phyloP scores from a whole-genome alignment of 2,113 vertebrate genomes.

The Mastomys coucha region DNA sequence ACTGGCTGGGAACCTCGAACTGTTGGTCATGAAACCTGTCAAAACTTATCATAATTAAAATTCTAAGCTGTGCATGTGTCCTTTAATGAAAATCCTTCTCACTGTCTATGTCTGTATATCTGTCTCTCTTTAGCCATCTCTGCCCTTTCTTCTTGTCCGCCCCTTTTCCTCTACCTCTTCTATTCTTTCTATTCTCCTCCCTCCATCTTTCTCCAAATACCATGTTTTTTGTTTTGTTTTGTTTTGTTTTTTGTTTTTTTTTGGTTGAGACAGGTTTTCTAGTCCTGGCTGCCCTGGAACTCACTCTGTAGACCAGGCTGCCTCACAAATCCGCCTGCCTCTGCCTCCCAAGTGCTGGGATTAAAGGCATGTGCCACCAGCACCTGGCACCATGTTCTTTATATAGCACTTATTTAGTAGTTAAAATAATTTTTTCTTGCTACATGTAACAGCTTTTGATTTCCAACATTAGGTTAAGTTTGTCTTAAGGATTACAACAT shows the following conservation, averaged over 20 bases:
- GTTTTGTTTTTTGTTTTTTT: no score
- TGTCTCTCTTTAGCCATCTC: background rate
- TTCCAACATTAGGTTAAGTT: background rate
- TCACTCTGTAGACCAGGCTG: no score
- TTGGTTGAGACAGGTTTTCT: no score
- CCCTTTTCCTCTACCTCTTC: background rate
- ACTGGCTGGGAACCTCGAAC: background rate
- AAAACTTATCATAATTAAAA: background rate
- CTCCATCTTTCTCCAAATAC: background rate
- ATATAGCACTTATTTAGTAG: background rate
- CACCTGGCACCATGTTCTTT: no score
- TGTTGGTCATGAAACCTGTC: background rate
- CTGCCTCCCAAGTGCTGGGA: no score
- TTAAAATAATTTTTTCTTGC: background rate
- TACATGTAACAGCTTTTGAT: constrained; percentile 7
- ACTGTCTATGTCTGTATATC: background rate
- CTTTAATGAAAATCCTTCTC: background rate
- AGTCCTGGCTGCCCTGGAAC: no score
- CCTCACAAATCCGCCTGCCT: no score
- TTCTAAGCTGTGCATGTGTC: constrained; percentile 5
- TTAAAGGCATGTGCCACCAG: no score
- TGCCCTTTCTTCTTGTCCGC: no score
- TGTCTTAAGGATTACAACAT: background rate
- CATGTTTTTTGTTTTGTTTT: no score
- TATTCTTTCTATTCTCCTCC: background rate